Evolutionary conservation across 2,113 vertebrate genomes (phyloP), one percentile per base, ranked within the genome.

Genomic region (Phalacrocorax carbo): DNA sequence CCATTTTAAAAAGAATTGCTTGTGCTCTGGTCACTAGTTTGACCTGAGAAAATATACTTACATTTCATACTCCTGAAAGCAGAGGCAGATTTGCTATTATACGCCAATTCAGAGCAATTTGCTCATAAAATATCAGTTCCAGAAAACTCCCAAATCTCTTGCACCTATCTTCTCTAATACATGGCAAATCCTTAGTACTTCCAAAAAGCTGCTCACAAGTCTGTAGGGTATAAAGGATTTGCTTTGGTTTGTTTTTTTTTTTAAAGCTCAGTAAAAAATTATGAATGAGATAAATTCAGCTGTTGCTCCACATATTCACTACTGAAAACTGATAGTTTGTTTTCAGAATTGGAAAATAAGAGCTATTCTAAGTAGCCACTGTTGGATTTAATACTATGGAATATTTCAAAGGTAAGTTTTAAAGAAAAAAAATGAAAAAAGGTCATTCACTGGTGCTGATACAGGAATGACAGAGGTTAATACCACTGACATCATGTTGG

Each of bases 401-500:
- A 17, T 66, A 77, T 92, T 96, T 94, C 32, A 69, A 85, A 94
- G 36, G 21, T 58, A 82, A 34, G 20, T 95, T 95, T 85, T 90
- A 81, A 82, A 82, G 76, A 49, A 62, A 57, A 73, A 38, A 44
- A 49, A 84, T 1, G 34, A 54, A 83, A 65, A 76, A 3, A 17
- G 70, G 76, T 94, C 44, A 66, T 83, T 91, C 84, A 75, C 1
- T 30, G 73, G 44, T 76, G 61, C 86, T 94, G 82, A 70, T 90
- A 27, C 68, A 75, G 89, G 88, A 89, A 77, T 90, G 92, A 88
- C 82, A 93, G 93, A 95, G 81, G 93, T 96, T 97, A 96, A 96
- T 92, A 58, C 88, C 69, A 19, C 83, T 97, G 94, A 97, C 88
- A 96, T 97, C 85, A 96, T 91, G 62, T 52, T 96, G 94, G 94